These are phyloP conservation scores for Setipinna tenuifilis DNA, from an alignment of 2,797 vertebrate species.

Conservation along the genomic window DNA sequence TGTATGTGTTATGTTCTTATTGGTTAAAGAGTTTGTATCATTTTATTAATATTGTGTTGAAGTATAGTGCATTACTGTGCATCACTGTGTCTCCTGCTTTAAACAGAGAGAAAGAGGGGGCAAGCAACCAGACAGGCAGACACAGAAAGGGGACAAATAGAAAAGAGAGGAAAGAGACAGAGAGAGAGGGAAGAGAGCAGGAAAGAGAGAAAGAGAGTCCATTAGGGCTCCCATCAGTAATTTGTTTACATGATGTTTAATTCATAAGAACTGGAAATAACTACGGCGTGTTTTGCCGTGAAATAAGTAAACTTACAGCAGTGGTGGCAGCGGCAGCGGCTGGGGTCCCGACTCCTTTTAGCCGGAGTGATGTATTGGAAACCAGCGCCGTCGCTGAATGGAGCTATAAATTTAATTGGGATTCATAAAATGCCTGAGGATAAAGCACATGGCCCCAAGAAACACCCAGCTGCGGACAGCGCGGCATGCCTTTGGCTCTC, in stretches of 20 bases:
- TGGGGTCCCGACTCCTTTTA: background rate
- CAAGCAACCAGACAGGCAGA: background rate
- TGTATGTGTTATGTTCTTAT: too few relatives aligned
- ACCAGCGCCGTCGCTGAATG: conserved; percentile 17
- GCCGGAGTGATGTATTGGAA: conserved; percentile 18
- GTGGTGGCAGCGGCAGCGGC: background rate
- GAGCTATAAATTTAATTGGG: conserved; percentile 30
- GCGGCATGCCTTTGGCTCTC: background rate
- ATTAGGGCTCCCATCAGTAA: conserved; percentile 5
- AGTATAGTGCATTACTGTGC: too few relatives aligned
- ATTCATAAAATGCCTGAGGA: conserved; percentile 39
- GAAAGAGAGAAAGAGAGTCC: background rate
- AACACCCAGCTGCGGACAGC: conserved; percentile 32
- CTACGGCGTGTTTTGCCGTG: background rate
- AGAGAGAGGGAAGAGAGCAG: background rate
- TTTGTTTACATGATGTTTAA: conserved; percentile 21
- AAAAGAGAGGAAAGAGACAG: background rate
- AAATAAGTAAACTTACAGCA: background rate
- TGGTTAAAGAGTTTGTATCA: too few relatives aligned
- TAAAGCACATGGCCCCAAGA: conserved; percentile 25
- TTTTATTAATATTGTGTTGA: too few relatives aligned
- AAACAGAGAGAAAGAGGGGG: background rate
- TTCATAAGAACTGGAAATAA: conserved; percentile 10
- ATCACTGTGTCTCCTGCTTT: too few relatives aligned
- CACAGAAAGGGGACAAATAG: conserved; percentile 47